Evolutionary conservation across 2,888 invertebrate species (phyloP), one percentile per base, ranked within the genome.

Genomic region (Drosophila sordidula): DNA sequence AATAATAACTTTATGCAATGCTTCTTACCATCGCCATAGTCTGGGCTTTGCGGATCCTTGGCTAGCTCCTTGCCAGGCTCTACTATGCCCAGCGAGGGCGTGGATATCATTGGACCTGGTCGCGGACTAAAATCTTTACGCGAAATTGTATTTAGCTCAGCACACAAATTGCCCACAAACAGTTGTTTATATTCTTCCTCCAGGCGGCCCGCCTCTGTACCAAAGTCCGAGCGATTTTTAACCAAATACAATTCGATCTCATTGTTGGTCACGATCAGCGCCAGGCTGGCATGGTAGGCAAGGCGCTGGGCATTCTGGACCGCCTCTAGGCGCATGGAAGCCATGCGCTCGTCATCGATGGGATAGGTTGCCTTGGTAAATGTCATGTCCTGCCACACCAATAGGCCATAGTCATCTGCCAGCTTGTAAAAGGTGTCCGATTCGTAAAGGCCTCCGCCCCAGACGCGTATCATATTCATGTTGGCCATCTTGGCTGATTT

Each of bases 351-450:
- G 0, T 92, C 86, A 66, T 94, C 94, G 0, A 95, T 93, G 0
- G 98, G 99, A 92, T 99, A 99, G 94, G 98, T 96, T 6, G 96
- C 94, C 89, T 97, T 97, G 0, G 98, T 98, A 91, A 98, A 99
- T 94, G 98, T 96, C 89, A 99, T 95, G 91, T 99, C 99, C 91
- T 99, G 99, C 99, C 99, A 99, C 54, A 99, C 95, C 87, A 99
- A 93, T 18, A 99, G 95, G 0, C 99, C 99, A 58, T 96, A 93
- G 89, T 96, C 94, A 90, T 99, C 98, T 45, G 98, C 97, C 45
- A 95, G 91, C 75, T 95, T 93, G 91, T 99, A 99, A 92, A 99
- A 98, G 50, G 94, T 94, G 75, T 99, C 97, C 0, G 96, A 95
- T 90, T 99, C 99, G 87, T 99, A 99, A 0, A 97, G 93, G 0